Percentiles rank a stretch among this genome's conserved stretches.
These are phyloP conservation scores for Rattus norvegicus DNA, from an alignment of 2,113 vertebrate species.

Conservation along the genomic window DNA sequence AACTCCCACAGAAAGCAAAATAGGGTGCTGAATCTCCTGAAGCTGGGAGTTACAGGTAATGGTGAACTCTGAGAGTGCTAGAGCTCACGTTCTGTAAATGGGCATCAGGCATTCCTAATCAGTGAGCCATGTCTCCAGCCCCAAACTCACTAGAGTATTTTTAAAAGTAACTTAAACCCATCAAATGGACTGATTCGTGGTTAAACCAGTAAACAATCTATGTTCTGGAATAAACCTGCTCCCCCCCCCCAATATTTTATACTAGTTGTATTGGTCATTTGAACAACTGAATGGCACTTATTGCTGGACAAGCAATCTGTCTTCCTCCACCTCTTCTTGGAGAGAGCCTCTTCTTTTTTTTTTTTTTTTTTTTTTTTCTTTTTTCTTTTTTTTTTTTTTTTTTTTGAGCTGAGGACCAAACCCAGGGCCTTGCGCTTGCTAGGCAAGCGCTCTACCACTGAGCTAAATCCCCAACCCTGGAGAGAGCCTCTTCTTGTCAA, in stretches of 20 bases:
- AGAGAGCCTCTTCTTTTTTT: background rate
- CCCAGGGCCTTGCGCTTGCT: no score
- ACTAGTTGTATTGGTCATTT: conserved; percentile 34
- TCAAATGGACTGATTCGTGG: background rate
- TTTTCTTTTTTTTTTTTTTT: no score
- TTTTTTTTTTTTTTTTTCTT: no score
- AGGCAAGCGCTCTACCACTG: no score
- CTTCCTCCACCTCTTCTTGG: background rate
- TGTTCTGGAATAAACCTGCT: conserved; percentile 27
- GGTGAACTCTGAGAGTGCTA: background rate
- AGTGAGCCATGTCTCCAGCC: background rate
- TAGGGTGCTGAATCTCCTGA: background rate
- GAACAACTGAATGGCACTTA: background rate
- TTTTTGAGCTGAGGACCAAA: no score
- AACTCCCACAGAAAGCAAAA: background rate
- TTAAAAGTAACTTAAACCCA: background rate
- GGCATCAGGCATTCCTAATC: background rate
- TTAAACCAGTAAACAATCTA: conserved; percentile 10
- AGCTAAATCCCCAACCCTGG: no score
- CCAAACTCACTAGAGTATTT: background rate
- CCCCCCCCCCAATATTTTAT: background rate
- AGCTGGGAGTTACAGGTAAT: background rate
- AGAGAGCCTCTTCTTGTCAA: no score
- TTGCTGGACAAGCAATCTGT: conserved; percentile 5
- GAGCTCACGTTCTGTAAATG: background rate